phyloP scores from a whole-genome alignment of 1,140 invertebrate genomes.

The Galleria mellonella region DNA sequence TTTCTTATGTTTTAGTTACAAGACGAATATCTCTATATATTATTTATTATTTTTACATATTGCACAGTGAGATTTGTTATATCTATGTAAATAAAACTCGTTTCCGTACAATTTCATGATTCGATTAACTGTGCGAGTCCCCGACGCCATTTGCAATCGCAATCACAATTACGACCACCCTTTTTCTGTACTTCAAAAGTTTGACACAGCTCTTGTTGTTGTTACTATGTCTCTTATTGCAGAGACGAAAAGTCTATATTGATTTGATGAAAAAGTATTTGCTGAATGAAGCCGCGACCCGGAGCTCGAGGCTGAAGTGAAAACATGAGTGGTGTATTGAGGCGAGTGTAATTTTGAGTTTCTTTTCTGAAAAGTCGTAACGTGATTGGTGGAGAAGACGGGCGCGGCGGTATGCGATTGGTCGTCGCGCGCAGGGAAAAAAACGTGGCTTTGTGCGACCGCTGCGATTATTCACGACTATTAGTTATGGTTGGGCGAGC shows the following conservation, averaged over 20 bases:
- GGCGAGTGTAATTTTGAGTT: conserved; percentile 51
- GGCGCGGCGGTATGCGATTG: conserved; percentile 30
- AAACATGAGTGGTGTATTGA: conserved; percentile 41
- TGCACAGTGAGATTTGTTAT: too few relatives aligned
- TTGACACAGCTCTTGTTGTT: conserved; percentile 5
- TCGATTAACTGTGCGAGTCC: conserved; percentile 46
- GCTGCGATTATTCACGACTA: conserved; percentile 58
- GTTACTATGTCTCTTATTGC: conserved; percentile 3
- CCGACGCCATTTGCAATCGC: conserved; percentile 61
- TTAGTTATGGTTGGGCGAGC: conserved; percentile 64
- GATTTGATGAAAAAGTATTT: neutral
- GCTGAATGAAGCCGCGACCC: conserved; percentile 28
- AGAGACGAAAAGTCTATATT: conserved; percentile 5
- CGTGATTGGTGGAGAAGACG: conserved; percentile 34
- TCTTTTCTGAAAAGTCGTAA: conserved; percentile 37
- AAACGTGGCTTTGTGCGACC: conserved; percentile 48
- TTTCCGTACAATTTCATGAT: conserved; percentile 31
- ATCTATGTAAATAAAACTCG: neutral
- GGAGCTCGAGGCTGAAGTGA: conserved; percentile 34
- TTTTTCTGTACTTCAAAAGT: conserved; percentile 11
- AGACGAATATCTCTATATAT: too few relatives aligned
- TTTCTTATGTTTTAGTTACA: too few relatives aligned
- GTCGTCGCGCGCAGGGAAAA: conserved; percentile 37
- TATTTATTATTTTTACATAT: too few relatives aligned
- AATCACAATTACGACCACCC: conserved; percentile 48